Evolutionary conservation across 2,797 vertebrate genomes (phyloP).

Genomic region (Neopelma chrysocephalum): DNA sequence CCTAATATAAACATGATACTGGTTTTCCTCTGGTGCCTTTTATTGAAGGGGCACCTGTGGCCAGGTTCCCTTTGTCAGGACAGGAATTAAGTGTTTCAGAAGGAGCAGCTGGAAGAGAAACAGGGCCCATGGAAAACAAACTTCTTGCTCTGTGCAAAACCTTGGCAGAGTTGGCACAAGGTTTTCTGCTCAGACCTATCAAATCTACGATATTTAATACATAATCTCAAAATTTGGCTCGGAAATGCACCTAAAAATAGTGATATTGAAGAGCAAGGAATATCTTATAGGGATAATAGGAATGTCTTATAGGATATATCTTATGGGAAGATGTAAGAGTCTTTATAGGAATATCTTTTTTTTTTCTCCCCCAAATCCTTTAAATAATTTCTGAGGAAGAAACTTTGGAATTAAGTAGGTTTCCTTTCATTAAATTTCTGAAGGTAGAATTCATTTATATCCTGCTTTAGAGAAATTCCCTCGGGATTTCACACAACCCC

Average conservation of each 20-base stretch:
- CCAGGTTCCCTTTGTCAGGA: neutral
- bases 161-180: neutral
- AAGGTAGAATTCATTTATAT: neutral
- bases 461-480: neutral
- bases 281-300: neutral
- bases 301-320: neutral
- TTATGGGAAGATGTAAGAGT: neutral
- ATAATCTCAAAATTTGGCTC: neutral
- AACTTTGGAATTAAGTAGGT: neutral
- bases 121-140: neutral
- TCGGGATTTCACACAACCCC: neutral
- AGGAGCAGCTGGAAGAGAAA: constrained; percentile 2
- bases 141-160: neutral
- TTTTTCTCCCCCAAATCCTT: neutral
- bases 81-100: neutral
- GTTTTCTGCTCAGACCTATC: neutral
- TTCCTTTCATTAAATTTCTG: neutral
- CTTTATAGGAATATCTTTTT: neutral
- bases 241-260: neutral
- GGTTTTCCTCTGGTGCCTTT: neutral
- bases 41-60: neutral
- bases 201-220: neutral
- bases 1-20: neutral
- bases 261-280: neutral
- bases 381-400: neutral